These are phyloP conservation scores for Tetragonula carbonaria DNA, from an alignment of 2,888 invertebrate genomes.

Conservation along the genomic window DNA sequence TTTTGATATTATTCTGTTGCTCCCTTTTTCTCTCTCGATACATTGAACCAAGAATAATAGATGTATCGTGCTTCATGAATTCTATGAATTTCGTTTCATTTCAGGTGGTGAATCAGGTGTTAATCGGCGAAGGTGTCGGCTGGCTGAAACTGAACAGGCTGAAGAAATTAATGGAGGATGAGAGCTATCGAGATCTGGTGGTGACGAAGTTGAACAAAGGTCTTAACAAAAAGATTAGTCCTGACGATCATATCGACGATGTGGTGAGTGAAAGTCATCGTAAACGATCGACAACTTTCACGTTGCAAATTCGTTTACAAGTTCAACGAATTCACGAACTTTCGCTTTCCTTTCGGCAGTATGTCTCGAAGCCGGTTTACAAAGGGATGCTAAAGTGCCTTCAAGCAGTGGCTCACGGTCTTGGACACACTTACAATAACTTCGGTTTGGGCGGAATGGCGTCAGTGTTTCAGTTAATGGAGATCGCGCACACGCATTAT, in stretches of 20 bases:
- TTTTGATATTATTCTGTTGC: too few species aligned
- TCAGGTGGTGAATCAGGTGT: constrained; percentile 91
- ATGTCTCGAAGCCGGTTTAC: constrained; percentile 95
- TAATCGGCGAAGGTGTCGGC: constrained; percentile 97
- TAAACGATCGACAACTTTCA: not conserved
- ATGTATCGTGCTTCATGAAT: not conserved
- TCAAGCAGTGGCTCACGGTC: constrained; percentile 94
- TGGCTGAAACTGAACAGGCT: constrained; percentile 97
- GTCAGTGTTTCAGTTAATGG: constrained; percentile 97
- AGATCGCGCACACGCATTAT: constrained; percentile 99
- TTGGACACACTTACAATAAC: constrained; percentile 96
- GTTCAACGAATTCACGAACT: not conserved
- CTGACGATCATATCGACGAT: constrained; percentile 98
- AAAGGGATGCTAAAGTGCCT: constrained; percentile 98
- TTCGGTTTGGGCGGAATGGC: constrained; percentile 99
- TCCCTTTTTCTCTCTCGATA: too few species aligned
- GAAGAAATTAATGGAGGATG: constrained; percentile 99
- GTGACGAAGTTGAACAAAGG: constrained; percentile 97
- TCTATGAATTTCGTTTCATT: constrained; percentile 44
- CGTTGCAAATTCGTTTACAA: too few species aligned
- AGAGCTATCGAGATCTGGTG: constrained; percentile 98
- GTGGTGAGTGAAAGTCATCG: constrained; percentile 89
- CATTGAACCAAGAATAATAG: too few species aligned
- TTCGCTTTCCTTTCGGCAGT: constrained; percentile 85
- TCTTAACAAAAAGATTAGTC: constrained; percentile 95